Percentiles rank a stretch among this genome's conserved stretches.
Evolutionary conservation across 2,888 invertebrate genomes (phyloP).

Genomic region (Xylocampa areola): DNA sequence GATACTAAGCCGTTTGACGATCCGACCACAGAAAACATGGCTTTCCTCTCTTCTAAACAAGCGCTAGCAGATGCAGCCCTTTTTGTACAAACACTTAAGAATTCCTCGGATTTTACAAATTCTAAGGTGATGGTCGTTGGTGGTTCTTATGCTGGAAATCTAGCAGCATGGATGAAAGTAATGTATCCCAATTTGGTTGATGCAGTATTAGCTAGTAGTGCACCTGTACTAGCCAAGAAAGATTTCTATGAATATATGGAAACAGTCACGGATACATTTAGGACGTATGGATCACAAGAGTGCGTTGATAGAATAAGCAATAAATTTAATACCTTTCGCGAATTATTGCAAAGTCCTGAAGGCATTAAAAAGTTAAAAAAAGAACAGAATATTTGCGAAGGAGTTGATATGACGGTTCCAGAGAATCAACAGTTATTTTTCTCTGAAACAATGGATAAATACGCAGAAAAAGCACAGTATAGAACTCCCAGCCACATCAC

Average conservation of each 20-base stretch:
- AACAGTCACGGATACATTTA: constrained; percentile 74
- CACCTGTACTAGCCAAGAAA: constrained; percentile 78
- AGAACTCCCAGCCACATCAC: constrained; percentile 63
- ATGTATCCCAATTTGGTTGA: constrained; percentile 75
- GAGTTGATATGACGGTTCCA: constrained; percentile 67
- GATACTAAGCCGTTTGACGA: constrained; percentile 73
- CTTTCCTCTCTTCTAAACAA: constrained; percentile 74
- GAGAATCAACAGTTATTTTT: constrained; percentile 77
- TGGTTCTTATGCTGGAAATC: constrained; percentile 79
- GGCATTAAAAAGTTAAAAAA: constrained; percentile 67
- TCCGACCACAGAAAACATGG: constrained; percentile 66
- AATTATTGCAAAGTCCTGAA: constrained; percentile 67
- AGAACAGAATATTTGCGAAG: constrained; percentile 73
- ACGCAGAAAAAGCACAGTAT: constrained; percentile 72
- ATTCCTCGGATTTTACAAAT: constrained; percentile 57
- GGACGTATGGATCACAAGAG: constrained; percentile 68
- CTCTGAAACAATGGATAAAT: constrained; percentile 55
- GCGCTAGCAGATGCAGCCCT: constrained; percentile 76
- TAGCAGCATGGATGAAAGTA: constrained; percentile 80
- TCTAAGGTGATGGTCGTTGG: constrained; percentile 80
- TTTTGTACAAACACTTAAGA: constrained; percentile 66
- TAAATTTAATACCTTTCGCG: constrained; percentile 67
- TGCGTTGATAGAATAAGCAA: constrained; percentile 69
- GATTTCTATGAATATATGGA: constrained; percentile 79
- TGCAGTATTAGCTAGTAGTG: constrained; percentile 77